phyloP scores from a whole-genome alignment of 2,888 invertebrate species.

The Troides oblongomaculatus region DNA sequence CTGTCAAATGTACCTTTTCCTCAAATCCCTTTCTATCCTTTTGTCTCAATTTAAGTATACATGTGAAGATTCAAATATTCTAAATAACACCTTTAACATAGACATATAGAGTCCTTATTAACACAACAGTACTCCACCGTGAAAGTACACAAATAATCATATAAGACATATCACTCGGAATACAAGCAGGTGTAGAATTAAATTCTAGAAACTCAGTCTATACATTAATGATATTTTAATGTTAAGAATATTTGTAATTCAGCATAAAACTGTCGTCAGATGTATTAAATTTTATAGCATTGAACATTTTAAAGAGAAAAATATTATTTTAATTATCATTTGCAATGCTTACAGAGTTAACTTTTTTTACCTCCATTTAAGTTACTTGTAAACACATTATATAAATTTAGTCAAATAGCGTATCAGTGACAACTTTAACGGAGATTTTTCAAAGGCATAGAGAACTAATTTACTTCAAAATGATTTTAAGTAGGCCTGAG shows the following conservation, averaged over 20 bases:
- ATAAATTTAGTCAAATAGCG: conserved; percentile 11
- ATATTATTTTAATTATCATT: background rate
- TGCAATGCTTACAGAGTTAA: background rate
- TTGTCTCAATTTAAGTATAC: conserved; percentile 6
- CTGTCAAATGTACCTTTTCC: background rate
- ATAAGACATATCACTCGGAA: conserved; percentile 8
- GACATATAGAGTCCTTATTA: background rate
- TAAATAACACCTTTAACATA: background rate
- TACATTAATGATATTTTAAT: background rate
- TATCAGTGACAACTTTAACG: conserved; percentile 6
- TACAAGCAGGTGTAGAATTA: conserved; percentile 3
- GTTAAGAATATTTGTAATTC: background rate
- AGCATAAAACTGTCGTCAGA: background rate
- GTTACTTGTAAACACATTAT: background rate
- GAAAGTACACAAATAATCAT: conserved; percentile 1
- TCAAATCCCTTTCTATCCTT: conserved; percentile 6
- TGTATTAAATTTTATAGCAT: background rate
- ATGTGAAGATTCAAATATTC: background rate
- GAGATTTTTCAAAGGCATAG: conserved; percentile 3
- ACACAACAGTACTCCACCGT: background rate
- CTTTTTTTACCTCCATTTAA: background rate
- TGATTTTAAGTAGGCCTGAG: conserved; percentile 1
- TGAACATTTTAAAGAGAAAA: background rate
- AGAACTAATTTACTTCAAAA: conserved; percentile 5
- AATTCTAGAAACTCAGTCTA: background rate